A percentile compares a stretch with the other conserved stretches of the same genome.
Conservation (phyloP, 2,113 vertebrate species). For the Numenius arquata region DNA sequence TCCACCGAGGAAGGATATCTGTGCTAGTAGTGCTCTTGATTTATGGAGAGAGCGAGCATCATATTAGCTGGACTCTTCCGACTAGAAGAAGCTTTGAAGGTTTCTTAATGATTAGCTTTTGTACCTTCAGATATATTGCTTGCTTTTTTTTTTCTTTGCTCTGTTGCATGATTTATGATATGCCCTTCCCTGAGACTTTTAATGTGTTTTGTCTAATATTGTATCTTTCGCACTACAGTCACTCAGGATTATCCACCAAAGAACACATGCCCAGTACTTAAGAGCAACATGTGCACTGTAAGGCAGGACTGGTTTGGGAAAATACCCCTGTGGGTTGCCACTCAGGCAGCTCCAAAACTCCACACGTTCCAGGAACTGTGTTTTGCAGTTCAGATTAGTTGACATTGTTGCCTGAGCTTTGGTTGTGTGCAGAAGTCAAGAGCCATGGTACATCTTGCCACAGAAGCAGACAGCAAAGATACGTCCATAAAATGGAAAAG, state of each 20-base stretch:
- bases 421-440: background rate
- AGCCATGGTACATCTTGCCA: background rate
- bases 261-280: background rate
- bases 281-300: background rate
- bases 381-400: background rate
- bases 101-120: background rate
- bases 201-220: background rate
- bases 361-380: background rate
- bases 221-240: background rate
- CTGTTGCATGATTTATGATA: background rate
- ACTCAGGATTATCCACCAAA: background rate
- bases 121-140: background rate
- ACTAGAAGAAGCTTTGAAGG: background rate
- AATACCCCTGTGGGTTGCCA: fast-evolving
- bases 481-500: background rate
- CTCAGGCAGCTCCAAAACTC: background rate
- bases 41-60: background rate
- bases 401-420: background rate
- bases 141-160: background rate
- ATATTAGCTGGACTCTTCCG: background rate
- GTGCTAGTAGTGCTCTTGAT: background rate
- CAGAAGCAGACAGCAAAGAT: background rate
- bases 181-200: background rate
- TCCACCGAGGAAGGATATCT: background rate
- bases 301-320: background rate